Conservation (phyloP, 2,888 invertebrate species). For the Penaeus monodon region DNA sequence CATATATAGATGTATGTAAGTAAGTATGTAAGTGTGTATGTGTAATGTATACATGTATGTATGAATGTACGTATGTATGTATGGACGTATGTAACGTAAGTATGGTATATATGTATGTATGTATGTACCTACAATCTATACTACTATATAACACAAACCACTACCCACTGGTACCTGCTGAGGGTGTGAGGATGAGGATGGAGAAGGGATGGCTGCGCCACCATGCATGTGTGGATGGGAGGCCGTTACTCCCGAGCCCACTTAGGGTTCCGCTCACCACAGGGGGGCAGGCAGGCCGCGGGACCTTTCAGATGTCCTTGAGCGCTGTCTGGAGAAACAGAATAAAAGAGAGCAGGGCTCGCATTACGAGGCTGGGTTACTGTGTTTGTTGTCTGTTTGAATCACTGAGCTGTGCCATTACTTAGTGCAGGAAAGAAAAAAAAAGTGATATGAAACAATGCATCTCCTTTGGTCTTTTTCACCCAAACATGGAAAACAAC, state of each 20-base stretch:
- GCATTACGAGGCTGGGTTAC: neutral
- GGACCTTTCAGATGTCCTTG: conserved; percentile 89
- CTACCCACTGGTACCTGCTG: conserved; percentile 78
- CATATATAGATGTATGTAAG: too few relatives aligned
- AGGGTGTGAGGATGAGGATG: conserved; percentile 83
- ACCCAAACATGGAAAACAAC: too few relatives aligned
- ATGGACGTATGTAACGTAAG: too few relatives aligned
- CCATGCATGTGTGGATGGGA: conserved; percentile 97
- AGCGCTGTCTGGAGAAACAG: conserved; percentile 79
- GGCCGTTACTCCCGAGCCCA: conserved; percentile 93
- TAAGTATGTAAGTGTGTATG: too few relatives aligned
- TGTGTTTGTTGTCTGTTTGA: too few relatives aligned
- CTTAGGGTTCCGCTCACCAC: conserved; percentile 85
- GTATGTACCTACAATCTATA: neutral
- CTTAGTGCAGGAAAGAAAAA: too few relatives aligned
- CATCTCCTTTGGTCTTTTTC: too few relatives aligned
- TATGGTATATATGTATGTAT: too few relatives aligned
- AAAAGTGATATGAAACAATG: too few relatives aligned
- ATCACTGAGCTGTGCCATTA: too few relatives aligned
- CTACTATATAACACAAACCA: conserved; percentile 66
- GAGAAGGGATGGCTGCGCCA: conserved; percentile 90
- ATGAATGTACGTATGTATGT: too few relatives aligned
- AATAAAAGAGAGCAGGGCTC: neutral
- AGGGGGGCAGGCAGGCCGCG: conserved; percentile 85
- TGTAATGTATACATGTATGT: too few relatives aligned